Conservation (phyloP, 2,888 invertebrate genomes). For the Apamea anceps region DNA sequence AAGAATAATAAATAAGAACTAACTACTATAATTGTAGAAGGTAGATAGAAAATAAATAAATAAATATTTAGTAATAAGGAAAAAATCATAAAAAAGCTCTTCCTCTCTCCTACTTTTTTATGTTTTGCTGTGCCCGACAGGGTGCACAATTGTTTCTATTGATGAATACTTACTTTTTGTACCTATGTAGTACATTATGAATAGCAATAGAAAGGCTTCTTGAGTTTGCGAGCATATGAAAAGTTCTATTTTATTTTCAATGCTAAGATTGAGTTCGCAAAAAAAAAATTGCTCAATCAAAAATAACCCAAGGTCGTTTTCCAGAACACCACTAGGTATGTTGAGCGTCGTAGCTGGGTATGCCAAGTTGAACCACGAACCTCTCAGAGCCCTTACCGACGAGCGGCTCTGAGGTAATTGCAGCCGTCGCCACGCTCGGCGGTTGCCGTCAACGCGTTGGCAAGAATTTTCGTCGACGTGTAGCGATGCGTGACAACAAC, state of each 20-base stretch:
- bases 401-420: background rate
- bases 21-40: too few relatives aligned
- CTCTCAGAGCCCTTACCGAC: background rate
- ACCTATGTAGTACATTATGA: too few relatives aligned
- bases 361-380: background rate
- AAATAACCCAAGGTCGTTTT: too few relatives aligned
- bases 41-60: too few relatives aligned
- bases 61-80: too few relatives aligned
- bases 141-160: too few relatives aligned
- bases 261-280: background rate
- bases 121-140: too few relatives aligned
- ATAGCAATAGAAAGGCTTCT: background rate
- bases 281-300: background rate
- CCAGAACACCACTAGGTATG: background rate
- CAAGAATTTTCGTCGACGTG: background rate
- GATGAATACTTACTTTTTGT: too few relatives aligned
- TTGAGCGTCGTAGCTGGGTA: background rate
- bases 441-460: background rate
- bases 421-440: background rate
- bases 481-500: background rate
- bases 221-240: background rate
- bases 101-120: too few relatives aligned
- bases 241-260: conserved; percentile 2
- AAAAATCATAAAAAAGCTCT: too few relatives aligned
- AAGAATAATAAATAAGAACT: too few relatives aligned